These are phyloP conservation scores for Dicyrtoma fusca DNA, from an alignment of 2,888 invertebrate species.

Conservation along the genomic window DNA sequence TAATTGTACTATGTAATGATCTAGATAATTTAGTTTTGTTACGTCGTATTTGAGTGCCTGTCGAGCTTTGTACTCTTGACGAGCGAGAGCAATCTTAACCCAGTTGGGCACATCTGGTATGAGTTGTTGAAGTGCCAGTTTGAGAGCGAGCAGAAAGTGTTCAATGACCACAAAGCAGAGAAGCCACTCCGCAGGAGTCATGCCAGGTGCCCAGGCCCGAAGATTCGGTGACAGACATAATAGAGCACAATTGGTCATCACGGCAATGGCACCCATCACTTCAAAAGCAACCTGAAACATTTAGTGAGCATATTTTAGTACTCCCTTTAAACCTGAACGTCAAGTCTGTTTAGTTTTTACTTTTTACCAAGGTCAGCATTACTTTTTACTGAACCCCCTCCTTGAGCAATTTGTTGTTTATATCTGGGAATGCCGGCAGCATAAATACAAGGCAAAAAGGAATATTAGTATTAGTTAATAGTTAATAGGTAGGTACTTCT, in stretches of 20 bases:
- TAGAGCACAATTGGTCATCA: constrained; percentile 75
- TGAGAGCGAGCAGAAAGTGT: constrained; percentile 69
- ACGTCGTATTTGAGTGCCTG: constrained; percentile 67
- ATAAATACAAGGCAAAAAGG: neutral
- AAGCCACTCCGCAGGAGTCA: constrained; percentile 63
- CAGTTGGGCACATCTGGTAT: constrained; percentile 73
- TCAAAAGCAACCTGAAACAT: constrained; percentile 67
- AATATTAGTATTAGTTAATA: too few species aligned
- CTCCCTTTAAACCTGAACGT: too few species aligned
- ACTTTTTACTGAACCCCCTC: too few species aligned
- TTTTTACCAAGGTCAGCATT: neutral
- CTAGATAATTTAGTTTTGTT: too few species aligned
- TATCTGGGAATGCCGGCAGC: too few species aligned
- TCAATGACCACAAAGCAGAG: constrained; percentile 71
- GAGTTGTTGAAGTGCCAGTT: constrained; percentile 68
- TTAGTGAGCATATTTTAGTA: neutral
- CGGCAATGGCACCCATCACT: constrained; percentile 69
- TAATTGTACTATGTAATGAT: too few species aligned
- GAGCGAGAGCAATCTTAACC: constrained; percentile 68
- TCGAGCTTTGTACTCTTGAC: constrained; percentile 67
- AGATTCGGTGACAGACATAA: constrained; percentile 71
- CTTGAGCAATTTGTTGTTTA: too few species aligned
- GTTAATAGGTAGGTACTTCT: too few species aligned
- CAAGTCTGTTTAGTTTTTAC: neutral
- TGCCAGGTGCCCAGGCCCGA: constrained; percentile 61